Evolutionary conservation across 2,888 invertebrate species (phyloP).

Genomic region (Phyllotreta cruciferae): DNA sequence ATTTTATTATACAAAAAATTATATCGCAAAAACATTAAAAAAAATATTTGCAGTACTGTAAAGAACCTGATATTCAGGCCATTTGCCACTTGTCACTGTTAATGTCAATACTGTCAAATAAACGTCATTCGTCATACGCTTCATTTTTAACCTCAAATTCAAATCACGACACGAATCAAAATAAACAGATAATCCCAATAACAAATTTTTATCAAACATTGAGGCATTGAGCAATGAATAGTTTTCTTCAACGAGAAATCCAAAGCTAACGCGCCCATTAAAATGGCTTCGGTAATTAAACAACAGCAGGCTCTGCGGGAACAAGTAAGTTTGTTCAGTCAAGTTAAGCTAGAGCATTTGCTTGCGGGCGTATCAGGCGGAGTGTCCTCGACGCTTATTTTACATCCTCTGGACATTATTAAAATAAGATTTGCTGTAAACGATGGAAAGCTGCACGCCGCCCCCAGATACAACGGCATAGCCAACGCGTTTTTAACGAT

Average conservation of each 20-base stretch:
- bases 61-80: too few relatives aligned
- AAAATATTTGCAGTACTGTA: too few relatives aligned
- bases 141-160: constrained; percentile 19
- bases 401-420: constrained; percentile 97
- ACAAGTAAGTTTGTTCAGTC: constrained; percentile 58
- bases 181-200: background rate
- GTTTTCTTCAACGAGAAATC: background rate
- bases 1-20: background rate
- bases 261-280: background rate
- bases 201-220: background rate
- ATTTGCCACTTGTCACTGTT: too few relatives aligned
- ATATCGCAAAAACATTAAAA: too few relatives aligned
- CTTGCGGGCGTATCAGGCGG: constrained; percentile 96
- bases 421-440: constrained; percentile 99
- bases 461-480: constrained; percentile 88
- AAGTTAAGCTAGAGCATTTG: constrained; percentile 90
- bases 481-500: constrained; percentile 84
- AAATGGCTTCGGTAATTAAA: constrained; percentile 31
- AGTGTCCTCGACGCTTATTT: constrained; percentile 87
- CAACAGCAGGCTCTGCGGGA: constrained; percentile 4
- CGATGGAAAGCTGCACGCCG: constrained; percentile 79
- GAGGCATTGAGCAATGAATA: too few relatives aligned
- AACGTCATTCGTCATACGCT: too few relatives aligned
- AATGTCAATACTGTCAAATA: too few relatives aligned
- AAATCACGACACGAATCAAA: background rate